These are phyloP conservation scores for Philaethria dido DNA, from an alignment of 2,888 invertebrate genomes.

Conservation along the genomic window DNA sequence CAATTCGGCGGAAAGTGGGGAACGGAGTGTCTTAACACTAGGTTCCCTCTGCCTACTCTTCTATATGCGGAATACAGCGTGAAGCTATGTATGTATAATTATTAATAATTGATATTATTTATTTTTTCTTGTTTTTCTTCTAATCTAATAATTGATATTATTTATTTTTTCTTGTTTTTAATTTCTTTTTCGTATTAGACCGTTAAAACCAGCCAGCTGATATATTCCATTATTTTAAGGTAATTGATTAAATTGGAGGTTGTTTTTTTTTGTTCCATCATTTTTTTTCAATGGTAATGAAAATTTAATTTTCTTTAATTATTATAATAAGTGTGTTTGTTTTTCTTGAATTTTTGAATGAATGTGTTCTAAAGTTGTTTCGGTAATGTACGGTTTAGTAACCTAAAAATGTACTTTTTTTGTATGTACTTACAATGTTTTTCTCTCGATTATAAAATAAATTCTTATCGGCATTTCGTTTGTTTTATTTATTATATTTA, in stretches of 20 bases:
- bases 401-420: constrained; percentile 61
- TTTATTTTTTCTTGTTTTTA: constrained; percentile 32
- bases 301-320: constrained; percentile 17
- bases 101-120: constrained; percentile 8
- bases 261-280: constrained; percentile 46
- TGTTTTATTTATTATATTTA: constrained; percentile 48
- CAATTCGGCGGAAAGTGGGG: too few relatives aligned
- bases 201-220: constrained; percentile 54
- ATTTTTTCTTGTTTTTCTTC: constrained; percentile 35
- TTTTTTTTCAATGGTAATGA: constrained; percentile 29
- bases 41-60: too few relatives aligned
- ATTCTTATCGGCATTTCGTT: constrained; percentile 64
- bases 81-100: too few relatives aligned
- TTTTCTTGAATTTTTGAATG: constrained; percentile 45
- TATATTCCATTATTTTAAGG: constrained; percentile 57
- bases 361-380: constrained; percentile 48
- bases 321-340: constrained; percentile 35
- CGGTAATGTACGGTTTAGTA: constrained; percentile 45
- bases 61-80: too few relatives aligned
- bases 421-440: constrained; percentile 75
- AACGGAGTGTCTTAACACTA: too few relatives aligned
- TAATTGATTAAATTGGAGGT: constrained; percentile 45
- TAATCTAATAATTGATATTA: too few relatives aligned
- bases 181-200: constrained; percentile 22
- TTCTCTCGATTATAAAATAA: constrained; percentile 69